These are phyloP conservation scores for Malaclemys terrapin DNA, from an alignment of 2,113 vertebrate genomes.

Conservation along the genomic window DNA sequence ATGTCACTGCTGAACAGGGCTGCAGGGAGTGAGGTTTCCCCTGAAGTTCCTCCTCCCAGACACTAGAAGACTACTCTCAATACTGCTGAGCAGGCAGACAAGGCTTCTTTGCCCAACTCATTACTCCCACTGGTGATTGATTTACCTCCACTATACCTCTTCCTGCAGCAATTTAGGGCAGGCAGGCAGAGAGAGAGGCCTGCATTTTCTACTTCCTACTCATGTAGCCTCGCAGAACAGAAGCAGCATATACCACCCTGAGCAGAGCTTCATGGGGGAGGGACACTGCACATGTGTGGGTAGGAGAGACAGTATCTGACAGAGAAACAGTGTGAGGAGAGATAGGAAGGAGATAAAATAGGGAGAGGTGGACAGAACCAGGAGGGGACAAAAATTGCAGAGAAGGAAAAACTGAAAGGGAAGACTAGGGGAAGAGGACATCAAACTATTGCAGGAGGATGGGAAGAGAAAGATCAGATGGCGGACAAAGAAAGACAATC, in stretches of 20 bases:
- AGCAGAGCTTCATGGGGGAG: background rate
- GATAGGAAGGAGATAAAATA: background rate
- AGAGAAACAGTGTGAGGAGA: background rate
- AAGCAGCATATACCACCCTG: background rate
- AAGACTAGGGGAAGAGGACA: background rate
- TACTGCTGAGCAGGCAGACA: background rate
- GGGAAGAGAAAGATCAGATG: background rate
- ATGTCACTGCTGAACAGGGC: background rate
- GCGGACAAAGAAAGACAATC: background rate
- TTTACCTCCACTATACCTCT: background rate
- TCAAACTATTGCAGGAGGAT: background rate
- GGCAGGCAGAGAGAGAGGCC: background rate
- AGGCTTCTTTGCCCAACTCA: background rate
- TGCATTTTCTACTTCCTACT: background rate
- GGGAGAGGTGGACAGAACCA: background rate
- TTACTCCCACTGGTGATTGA: accelerated
- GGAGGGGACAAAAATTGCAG: background rate
- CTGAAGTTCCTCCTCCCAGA: background rate
- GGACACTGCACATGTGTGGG: background rate
- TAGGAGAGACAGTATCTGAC: background rate
- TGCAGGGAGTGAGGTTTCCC: background rate
- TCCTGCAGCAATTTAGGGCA: background rate
- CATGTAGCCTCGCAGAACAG: background rate
- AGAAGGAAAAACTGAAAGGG: background rate
- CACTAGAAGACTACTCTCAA: background rate